Evolutionary conservation across 2,797 vertebrate genomes (phyloP).

Genomic region (Brachymystax lenok): DNA sequence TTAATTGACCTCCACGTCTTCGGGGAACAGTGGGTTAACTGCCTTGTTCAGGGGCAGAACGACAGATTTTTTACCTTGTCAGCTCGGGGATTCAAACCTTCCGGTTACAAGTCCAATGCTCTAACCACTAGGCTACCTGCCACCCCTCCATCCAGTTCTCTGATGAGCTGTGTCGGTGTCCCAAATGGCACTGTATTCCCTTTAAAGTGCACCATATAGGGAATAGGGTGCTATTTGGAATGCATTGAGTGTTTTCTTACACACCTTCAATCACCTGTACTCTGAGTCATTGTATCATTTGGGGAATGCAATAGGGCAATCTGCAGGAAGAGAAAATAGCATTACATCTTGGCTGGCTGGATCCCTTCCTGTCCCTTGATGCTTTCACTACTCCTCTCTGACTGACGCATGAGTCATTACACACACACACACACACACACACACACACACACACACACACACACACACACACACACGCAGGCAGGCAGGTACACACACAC

Average conservation of each 20-base stretch:
- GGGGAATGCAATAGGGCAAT: neutral
- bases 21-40: too few species aligned
- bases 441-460: neutral
- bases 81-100: too few species aligned
- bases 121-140: too few species aligned
- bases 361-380: conserved; percentile 1
- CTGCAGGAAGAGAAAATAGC: neutral
- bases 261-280: neutral
- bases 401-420: neutral
- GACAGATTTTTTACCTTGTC: too few species aligned
- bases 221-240: neutral
- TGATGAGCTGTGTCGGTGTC: too few species aligned
- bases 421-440: neutral
- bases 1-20: too few species aligned
- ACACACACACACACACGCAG: neutral
- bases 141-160: too few species aligned
- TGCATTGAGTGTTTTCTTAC: neutral
- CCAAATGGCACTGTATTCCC: too few species aligned
- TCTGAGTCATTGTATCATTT: conserved; percentile 1
- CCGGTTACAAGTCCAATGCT: too few species aligned
- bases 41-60: too few species aligned
- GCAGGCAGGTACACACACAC: too few species aligned
- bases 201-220: neutral
- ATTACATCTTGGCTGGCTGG: neutral
- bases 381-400: neutral